Evolutionary conservation across 1,140 invertebrate genomes (phyloP).

Genomic region (Drosophila navojoa): DNA sequence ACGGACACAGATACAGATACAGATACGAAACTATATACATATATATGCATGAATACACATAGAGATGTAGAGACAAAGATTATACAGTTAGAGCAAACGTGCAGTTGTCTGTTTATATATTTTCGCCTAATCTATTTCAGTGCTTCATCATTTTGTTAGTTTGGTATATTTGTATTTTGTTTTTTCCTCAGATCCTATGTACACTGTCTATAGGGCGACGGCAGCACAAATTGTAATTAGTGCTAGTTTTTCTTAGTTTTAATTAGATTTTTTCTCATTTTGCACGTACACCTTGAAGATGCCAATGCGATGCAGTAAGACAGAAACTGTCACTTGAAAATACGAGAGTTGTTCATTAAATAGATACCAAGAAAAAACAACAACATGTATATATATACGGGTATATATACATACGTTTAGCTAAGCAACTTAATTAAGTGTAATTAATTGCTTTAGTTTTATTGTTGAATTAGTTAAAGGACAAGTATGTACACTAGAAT

Average conservation of each 20-base stretch:
- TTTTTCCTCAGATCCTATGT: conserved; percentile 43
- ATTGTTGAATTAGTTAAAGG: background rate
- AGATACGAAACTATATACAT: conserved; percentile 20
- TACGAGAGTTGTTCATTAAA: conserved; percentile 20
- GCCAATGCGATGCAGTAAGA: conserved; percentile 56
- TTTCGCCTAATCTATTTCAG: conserved; percentile 76
- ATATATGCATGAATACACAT: conserved; percentile 34
- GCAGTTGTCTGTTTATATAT: conserved; percentile 52
- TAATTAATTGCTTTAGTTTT: background rate
- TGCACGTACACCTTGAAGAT: conserved; percentile 67
- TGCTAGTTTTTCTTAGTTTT: conserved; percentile 66
- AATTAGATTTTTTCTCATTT: conserved; percentile 69
- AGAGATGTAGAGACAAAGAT: conserved; percentile 39
- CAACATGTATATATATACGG: no score
- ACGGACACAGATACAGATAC: conserved; percentile 34
- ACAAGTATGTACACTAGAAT: no score
- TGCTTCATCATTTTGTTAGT: conserved; percentile 47
- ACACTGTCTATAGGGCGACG: conserved; percentile 61
- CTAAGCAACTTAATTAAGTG: background rate
- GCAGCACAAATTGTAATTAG: conserved; percentile 75
- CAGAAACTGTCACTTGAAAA: conserved; percentile 13
- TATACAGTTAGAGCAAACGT: conserved; percentile 34
- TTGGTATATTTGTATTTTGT: conserved; percentile 6
- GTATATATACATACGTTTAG: background rate
- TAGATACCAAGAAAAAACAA: background rate